Conservation (phyloP, 92 coral and sea anemone species). For the Porites cylindrica region DNA sequence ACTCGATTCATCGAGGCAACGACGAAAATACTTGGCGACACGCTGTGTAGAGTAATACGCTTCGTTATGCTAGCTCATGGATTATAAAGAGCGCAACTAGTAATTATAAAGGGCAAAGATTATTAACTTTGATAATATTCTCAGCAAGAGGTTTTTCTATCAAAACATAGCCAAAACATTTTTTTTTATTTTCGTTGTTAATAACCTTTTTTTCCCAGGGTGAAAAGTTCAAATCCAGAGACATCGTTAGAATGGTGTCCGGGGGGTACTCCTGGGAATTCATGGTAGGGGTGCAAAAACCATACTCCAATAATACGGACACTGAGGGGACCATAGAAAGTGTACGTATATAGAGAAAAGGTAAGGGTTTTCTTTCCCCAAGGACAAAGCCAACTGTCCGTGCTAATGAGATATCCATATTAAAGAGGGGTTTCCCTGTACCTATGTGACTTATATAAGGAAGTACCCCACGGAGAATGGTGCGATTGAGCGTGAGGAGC, state of each 20-base stretch:
- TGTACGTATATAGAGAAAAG: too few relatives aligned
- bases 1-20: constrained; percentile 9
- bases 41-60: constrained; percentile 30
- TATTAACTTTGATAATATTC: constrained; percentile 10
- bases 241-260: neutral
- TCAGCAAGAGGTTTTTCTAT: constrained; percentile 1
- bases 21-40: constrained; percentile 28
- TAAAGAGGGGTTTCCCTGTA: too few relatives aligned
- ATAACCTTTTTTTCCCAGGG: neutral
- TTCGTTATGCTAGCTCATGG: neutral
- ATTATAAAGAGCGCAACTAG: constrained; percentile 24
- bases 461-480: too few relatives aligned
- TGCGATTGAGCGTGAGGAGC: too few relatives aligned
- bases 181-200: neutral
- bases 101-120: constrained; percentile 10
- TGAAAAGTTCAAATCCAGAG: neutral
- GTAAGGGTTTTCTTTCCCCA: too few relatives aligned
- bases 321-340: too few relatives aligned
- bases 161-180: neutral
- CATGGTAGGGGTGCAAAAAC: too few relatives aligned
- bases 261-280: too few relatives aligned
- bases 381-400: too few relatives aligned
- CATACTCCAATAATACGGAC: too few relatives aligned
- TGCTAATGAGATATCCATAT: too few relatives aligned
- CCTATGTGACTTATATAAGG: too few relatives aligned